These are phyloP conservation scores for Pissodes strobi DNA, from an alignment of 1,140 invertebrate genomes.

Conservation along the genomic window DNA sequence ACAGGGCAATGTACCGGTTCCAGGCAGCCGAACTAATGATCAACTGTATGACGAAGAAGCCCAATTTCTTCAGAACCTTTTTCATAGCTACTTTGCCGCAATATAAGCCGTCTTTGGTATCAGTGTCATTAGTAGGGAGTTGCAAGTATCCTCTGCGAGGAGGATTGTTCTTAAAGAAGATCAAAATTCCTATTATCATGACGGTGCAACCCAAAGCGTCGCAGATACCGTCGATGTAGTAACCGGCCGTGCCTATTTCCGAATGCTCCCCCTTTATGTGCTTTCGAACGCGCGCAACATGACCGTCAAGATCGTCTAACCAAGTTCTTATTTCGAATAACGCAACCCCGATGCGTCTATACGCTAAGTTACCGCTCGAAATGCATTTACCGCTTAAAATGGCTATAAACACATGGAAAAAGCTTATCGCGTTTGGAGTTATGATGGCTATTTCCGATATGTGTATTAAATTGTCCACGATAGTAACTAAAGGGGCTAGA, in stretches of 20 bases:
- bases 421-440: slow-evolving; percentile 72
- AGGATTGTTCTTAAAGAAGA: slow-evolving; percentile 70
- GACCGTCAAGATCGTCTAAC: slow-evolving; percentile 78
- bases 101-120: slow-evolving; percentile 62
- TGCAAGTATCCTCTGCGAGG: slow-evolving; percentile 69
- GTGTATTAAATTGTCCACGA: slow-evolving; percentile 66
- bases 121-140: slow-evolving; percentile 59
- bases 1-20: slow-evolving; percentile 80
- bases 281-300: slow-evolving; percentile 72
- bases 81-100: slow-evolving; percentile 66
- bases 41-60: slow-evolving; percentile 71
- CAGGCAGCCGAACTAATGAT: slow-evolving; percentile 73
- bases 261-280: slow-evolving; percentile 72
- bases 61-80: slow-evolving; percentile 66
- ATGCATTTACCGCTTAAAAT: slow-evolving; percentile 70
- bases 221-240: slow-evolving; percentile 75
- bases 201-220: slow-evolving; percentile 73
- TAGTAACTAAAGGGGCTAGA: slow-evolving; percentile 70
- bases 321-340: slow-evolving; percentile 78
- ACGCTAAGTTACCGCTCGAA: slow-evolving; percentile 67
- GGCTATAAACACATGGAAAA: slow-evolving; percentile 58
- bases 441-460: slow-evolving; percentile 68
- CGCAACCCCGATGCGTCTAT: slow-evolving; percentile 69
- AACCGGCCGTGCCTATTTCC: slow-evolving; percentile 71
- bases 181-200: slow-evolving; percentile 66